Percentiles rank a stretch among this genome's conserved stretches.
Conservation (phyloP, 2,113 vertebrate species). For the Centropristis striata region DNA sequence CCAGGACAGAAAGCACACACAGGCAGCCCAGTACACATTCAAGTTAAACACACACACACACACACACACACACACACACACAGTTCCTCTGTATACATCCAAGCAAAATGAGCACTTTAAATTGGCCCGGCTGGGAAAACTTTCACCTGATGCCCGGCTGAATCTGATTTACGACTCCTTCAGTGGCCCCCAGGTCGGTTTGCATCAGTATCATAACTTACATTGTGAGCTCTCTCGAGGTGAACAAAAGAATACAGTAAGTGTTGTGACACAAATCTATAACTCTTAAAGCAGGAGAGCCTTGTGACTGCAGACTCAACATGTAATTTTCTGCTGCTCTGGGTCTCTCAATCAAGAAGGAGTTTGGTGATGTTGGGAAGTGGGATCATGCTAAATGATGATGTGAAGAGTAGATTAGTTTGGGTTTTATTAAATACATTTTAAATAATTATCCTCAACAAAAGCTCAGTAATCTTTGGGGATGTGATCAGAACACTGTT, state of each 20-base stretch:
- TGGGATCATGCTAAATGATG: background rate
- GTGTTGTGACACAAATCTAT: constrained; percentile 30
- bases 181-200: constrained; percentile 18
- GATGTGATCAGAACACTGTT: background rate
- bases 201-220: constrained; percentile 27
- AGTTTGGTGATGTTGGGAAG: too few relatives aligned
- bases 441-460: background rate
- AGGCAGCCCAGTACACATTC: constrained; percentile 11
- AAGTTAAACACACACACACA: constrained; percentile 27
- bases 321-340: too few relatives aligned
- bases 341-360: too few relatives aligned
- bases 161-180: constrained; percentile 74
- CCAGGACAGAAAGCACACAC: constrained; percentile 58
- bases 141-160: constrained; percentile 71
- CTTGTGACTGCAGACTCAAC: background rate
- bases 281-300: background rate
- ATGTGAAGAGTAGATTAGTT: background rate
- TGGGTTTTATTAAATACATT: background rate
- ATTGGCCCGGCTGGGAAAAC: constrained; percentile 72
- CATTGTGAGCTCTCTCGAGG: constrained; percentile 24
- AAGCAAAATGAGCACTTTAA: constrained; percentile 25
- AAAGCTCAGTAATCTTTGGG: background rate
- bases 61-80: background rate
- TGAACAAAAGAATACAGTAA: constrained; percentile 8
- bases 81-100: constrained; percentile 30